Base-by-base conservation (phyloP, 2,888 invertebrate species). In the Lysandra coridon region DNA sequence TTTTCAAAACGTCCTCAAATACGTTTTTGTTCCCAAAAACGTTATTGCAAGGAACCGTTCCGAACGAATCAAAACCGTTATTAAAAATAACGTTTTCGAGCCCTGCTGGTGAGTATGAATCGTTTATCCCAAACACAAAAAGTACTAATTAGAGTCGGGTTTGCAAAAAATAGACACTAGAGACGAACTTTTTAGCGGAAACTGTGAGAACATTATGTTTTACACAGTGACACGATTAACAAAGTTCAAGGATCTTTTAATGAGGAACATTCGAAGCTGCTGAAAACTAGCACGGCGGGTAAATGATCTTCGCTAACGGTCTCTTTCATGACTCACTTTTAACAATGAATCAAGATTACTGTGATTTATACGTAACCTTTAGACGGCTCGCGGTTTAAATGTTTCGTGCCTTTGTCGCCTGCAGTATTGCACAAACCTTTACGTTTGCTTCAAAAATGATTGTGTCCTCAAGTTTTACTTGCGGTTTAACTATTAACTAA, bases 221-320 rank as follows among this genome's bases (percentile, higher is more conserved):
- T 23, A 62, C 12, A 44, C 49, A 60, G 10, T n/a, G 62, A 37
- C 73, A 62, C 79, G 78, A 76, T 80, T 73, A 80, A 81, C 77
- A 81, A 73, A 82, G 82, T 82, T 83, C 83, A 83, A 83, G 82
- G 83, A 83, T 83, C 80, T 80, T 79, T 78, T 73, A 79, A 81
- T 81, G 81, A 81, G 76, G 74, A 79, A 62, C 78, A 78, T 75
- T 78, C 60, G 40, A 75, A 80, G 62, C 80, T 79, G 78, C 81
- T 80, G 69, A 77, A 80, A 83, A 82, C 80, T 83, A 81, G 83
- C 80, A 80, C 83, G 75, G 81, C 79, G 82, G 84, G 84, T 83
- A 82, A 84, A 84, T 79, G 84, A 82, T 83, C 83, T 80, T 53
- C 40, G 75, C 64, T 82, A 84, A 83, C 83, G 81, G 83, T 83